Evolutionary conservation across 1,140 invertebrate genomes (phyloP), one percentile per base, ranked within the genome.

Genomic region (Grapholita molesta): DNA sequence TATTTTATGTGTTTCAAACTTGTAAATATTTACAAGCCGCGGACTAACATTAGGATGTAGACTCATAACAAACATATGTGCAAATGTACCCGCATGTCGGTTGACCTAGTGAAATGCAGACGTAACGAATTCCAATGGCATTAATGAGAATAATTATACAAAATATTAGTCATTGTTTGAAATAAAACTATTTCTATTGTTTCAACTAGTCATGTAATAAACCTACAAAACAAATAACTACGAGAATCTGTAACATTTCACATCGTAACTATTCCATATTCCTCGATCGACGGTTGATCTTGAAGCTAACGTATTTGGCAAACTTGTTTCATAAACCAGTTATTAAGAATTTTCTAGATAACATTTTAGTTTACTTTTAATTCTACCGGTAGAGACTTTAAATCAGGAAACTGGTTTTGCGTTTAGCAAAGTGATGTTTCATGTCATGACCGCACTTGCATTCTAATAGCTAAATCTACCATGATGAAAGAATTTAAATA

Each of bases 121-220:
- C 69, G 68, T 68, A 68, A 74, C 79, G 69, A 76, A 84, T 82
- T 74, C 78, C 76, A 69, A 73, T 76, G 72, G 73, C 74, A 74
- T 74, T 78, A 76, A 70, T 38, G 64, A 57, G 35, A 38, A 52
- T 25, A 38, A 32, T 21, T 48, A 28, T 67, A 28, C 42, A 48
- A 21, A 21, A 48, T 66, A 70, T 70, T 57, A 57, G 23, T 66
- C 42, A 66, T 55, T 73, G 71, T 74, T 68, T 76, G 75, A 70
- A 76, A 57, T 21, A 21, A 48, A 21, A 48, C 9, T 33, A 33
- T 42, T 25, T 57, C 23, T 28, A 57, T 57, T 57, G 53, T 57
- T 23, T 57, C 2, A 8, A 11, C 24, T 57, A 2, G 53, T 57
- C 11, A 12, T 57, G 23, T 57, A n/a, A 57, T 12, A 25, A 57